Conservation (phyloP, 1,140 invertebrate species). For the Micrasema minimum region DNA sequence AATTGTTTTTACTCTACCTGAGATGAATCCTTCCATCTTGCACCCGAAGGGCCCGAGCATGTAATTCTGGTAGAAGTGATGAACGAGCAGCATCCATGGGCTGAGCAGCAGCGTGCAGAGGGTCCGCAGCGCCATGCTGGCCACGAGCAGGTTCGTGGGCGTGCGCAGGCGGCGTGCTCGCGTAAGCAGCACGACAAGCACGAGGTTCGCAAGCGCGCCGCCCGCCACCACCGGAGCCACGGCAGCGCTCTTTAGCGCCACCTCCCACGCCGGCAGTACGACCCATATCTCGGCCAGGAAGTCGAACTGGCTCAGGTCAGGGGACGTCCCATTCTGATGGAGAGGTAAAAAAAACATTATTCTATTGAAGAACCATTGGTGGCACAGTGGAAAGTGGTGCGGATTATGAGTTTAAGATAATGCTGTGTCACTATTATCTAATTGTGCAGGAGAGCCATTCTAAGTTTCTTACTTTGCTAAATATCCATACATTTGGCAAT, state of each 20-base stretch:
- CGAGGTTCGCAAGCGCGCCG: slow-evolving; percentile 78
- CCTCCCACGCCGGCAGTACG: slow-evolving; percentile 67
- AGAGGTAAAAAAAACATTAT: not conserved
- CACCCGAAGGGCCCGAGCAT: slow-evolving; percentile 77
- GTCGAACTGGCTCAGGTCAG: slow-evolving; percentile 60
- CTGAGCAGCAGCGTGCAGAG: slow-evolving; percentile 79
- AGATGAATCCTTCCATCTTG: slow-evolving; percentile 74
- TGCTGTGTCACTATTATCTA: not conserved
- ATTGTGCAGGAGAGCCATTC: too few species aligned
- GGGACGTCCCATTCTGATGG: not conserved
- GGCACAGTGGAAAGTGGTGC: too few species aligned
- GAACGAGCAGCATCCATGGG: slow-evolving; percentile 76
- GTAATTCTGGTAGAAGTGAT: slow-evolving; percentile 81
- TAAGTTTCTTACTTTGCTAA: too few species aligned
- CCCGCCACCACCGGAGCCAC: slow-evolving; percentile 72
- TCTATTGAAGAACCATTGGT: not conserved
- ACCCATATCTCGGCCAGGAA: slow-evolving; percentile 74
- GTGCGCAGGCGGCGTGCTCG: slow-evolving; percentile 76
- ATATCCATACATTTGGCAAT: too few species aligned
- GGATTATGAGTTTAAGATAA: not conserved
- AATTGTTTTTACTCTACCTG: too few species aligned
- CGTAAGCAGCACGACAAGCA: slow-evolving; percentile 76
- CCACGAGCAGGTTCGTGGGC: slow-evolving; percentile 83
- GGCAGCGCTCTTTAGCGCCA: slow-evolving; percentile 70
- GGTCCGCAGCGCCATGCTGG: slow-evolving; percentile 83